Conservation (phyloP, 1,140 invertebrate species). For the Drosophila rufa region DNA sequence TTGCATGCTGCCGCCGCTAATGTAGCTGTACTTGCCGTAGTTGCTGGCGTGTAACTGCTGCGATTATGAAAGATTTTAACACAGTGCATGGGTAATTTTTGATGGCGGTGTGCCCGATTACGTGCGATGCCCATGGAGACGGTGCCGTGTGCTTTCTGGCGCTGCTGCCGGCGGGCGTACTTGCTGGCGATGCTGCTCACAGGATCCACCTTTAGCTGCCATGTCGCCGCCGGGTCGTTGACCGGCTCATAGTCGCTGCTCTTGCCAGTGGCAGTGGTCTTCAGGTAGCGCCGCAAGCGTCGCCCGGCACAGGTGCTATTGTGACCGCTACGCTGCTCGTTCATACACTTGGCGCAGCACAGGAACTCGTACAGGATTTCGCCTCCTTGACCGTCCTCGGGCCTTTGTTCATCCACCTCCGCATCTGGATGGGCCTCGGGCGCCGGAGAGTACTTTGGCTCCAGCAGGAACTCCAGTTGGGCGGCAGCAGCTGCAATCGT, state of each 20-base stretch:
- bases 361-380: slow-evolving; percentile 84
- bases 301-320: slow-evolving; percentile 51
- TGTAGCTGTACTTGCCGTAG: slow-evolving; percentile 12
- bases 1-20: slow-evolving; percentile 25
- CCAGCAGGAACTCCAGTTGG: slow-evolving; percentile 73
- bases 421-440: slow-evolving; percentile 7
- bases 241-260: slow-evolving; percentile 34
- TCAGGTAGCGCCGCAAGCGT: slow-evolving; percentile 58
- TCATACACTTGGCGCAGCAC: slow-evolving; percentile 85
- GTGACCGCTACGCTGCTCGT: slow-evolving; percentile 64
- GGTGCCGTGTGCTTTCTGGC: slow-evolving; percentile 55
- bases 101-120: slow-evolving; percentile 78
- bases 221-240: slow-evolving; percentile 54
- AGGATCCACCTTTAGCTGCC: slow-evolving; percentile 68
- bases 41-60: slow-evolving; percentile 61
- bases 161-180: slow-evolving; percentile 73
- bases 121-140: slow-evolving; percentile 74
- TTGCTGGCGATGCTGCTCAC: slow-evolving; percentile 80
- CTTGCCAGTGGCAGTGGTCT: slow-evolving; percentile 25
- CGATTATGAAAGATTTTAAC: slow-evolving; percentile 85
- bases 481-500: slow-evolving; percentile 63
- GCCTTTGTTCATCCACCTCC: slow-evolving; percentile 7
- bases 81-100: slow-evolving; percentile 84
- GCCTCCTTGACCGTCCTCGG: slow-evolving; percentile 16
- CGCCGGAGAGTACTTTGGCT: slow-evolving; percentile 77